Evolutionary conservation across 2,888 invertebrate genomes (phyloP), one percentile per base, ranked within the genome.

Genomic region (Chymomyza fuscimana): DNA sequence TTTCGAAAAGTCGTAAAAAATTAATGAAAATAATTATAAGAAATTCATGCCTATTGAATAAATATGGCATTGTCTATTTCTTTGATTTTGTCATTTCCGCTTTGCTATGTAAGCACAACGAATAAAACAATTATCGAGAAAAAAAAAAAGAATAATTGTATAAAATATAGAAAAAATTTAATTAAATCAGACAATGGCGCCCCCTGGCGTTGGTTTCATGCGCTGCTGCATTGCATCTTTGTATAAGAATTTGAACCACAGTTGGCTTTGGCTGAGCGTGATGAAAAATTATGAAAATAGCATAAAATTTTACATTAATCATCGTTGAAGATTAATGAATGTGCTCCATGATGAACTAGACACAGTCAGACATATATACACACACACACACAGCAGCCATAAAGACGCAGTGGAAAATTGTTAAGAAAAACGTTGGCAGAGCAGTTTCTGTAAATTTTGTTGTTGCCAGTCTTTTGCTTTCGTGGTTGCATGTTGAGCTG

Each of bases 321-420:
- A 83, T 76, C 76, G 73, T 77, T 29, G 72, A 62, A 86, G 86
- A 83, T 83, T 86, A 86, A 86, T 86, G 86, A 32, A 78, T 84
- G 80, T 83, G 81, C 83, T 77, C 78, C 86, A 80, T 73, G 19
- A 56, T 50, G 63, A 10, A 50, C 29, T 7, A 64, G 36, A 29
- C 52, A 50, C 63, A 64, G 54, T 54, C 16, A 36, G 62, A 25
- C 4, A 4, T 19, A 19, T 19, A 19, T 19, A 67, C 72, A 72
- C 70, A 59, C 59, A n/a, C n/a, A 36, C 16, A 12, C 16, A 12
- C 19, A 25, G 19, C 22, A 51, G 64, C 10, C 36, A 66, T 63
- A 15, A 63, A 56, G 58, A 46, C 32, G 36, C 61, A 74, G 69
- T 59, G 22, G 16, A 63, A 32, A 25, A 22, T 29, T 16, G n/a